A percentile compares a stretch with the other conserved stretches of the same genome.
phyloP scores from a whole-genome alignment of 30 jellyfish, hydroid and myxozoan species.

The Hydractinia echinata region DNA sequence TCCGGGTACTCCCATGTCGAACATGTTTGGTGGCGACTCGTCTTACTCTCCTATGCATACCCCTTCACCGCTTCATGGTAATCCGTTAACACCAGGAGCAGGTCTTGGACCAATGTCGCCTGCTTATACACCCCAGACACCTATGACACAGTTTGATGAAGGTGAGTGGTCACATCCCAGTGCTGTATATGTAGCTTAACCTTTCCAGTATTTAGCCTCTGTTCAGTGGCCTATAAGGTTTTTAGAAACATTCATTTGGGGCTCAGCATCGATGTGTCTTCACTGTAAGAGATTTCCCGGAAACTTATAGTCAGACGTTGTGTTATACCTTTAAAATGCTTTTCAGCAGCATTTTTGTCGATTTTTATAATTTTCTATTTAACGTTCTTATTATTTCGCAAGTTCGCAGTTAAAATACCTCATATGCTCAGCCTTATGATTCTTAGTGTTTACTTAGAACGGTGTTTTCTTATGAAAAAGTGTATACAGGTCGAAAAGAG shows the following conservation, averaged over 20 bases:
- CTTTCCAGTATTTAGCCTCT: background rate
- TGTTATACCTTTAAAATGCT: too few species aligned
- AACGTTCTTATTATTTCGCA: too few species aligned
- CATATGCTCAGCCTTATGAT: too few species aligned
- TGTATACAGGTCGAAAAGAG: too few species aligned
- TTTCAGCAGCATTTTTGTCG: too few species aligned
- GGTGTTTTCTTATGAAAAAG: too few species aligned
- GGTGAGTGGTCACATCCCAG: conserved; percentile 33
- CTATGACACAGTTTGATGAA: conserved; percentile 82
- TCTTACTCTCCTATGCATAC: conserved; percentile 93
- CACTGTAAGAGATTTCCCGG: too few species aligned
- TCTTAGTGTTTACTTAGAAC: too few species aligned
- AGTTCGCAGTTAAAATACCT: too few species aligned
- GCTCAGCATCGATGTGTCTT: too few species aligned
- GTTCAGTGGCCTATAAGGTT: background rate
- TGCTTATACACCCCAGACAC: conserved; percentile 77
- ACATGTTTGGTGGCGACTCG: conserved; percentile 82
- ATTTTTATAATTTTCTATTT: too few species aligned
- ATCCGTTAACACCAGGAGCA: conserved; percentile 98
- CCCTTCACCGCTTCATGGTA: conserved; percentile 93
- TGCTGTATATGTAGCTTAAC: background rate
- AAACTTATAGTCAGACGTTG: too few species aligned
- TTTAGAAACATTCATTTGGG: background rate
- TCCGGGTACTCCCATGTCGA: conserved; percentile 96
- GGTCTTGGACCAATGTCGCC: conserved; percentile 93